Base-by-base conservation (phyloP, 1,140 invertebrate species). In the Linepithema humile region DNA sequence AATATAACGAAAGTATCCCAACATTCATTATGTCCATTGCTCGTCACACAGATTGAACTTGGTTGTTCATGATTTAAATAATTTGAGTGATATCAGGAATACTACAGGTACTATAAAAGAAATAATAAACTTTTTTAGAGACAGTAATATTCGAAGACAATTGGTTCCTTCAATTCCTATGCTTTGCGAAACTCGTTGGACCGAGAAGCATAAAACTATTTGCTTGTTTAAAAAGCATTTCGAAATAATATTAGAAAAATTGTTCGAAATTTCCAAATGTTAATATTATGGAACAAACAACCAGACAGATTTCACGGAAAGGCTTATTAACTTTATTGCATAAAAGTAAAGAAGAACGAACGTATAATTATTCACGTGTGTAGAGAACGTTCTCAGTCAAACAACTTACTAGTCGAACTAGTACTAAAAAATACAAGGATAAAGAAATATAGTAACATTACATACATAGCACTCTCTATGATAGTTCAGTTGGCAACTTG, bases 211-310 rank as follows among this genome's bases (percentile, higher is more conserved):
- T 0, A 67, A 67, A 29, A 29, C 40, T 67, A 67, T 67, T 67
- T 0, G 64, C 15, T 67, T 67, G 9, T 67, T 67, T 67, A 67
- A 67, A 45, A 45, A 17, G 64, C 64, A 67, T 67, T 67, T 67
- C 3, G 15, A 7, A 67, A 67, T 15, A 45, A 67, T 67, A 67
- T 45, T 67, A 15, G 38, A 67, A 45, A 26, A 67, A 67, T 67
- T 67, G 7, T 7, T 17, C 4, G 64, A 67, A 45, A 45, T 67
- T n/a, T 67, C 40, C 9, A n/a, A n/a, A n/a, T n/a, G n/a, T n/a
- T n/a, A n/a, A n/a, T n/a, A n/a, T n/a, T n/a, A n/a, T n/a, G n/a
- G n/a, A n/a, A n/a, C n/a, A n/a, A n/a, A n/a, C n/a, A n/a, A n/a
- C n/a, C n/a, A n/a, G n/a, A n/a, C n/a, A n/a, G n/a, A n/a, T n/a